Conservation (phyloP, 2,113 vertebrate genomes). For the Lipophrys pholis region DNA sequence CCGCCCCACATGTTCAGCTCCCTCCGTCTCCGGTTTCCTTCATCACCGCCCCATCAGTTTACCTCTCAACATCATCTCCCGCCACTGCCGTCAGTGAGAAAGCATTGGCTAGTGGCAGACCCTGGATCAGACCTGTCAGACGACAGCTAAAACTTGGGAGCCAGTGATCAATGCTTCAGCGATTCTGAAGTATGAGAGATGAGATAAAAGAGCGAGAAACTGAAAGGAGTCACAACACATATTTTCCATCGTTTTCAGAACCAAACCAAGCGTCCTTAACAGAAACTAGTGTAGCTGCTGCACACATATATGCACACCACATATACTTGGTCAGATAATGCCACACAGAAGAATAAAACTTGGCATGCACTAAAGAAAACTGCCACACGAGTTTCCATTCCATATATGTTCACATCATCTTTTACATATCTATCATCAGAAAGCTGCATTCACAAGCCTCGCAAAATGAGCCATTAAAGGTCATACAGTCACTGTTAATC, state of each 20-base stretch:
- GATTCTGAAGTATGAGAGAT: conserved; percentile 5
- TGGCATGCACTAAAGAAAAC: not conserved
- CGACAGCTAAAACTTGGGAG: not conserved
- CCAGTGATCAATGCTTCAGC: not conserved
- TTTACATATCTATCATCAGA: not conserved
- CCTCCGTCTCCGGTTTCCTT: conserved; percentile 16
- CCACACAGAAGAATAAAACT: not conserved
- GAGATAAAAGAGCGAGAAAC: conserved; percentile 17
- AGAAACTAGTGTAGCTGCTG: not conserved
- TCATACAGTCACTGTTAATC: not conserved
- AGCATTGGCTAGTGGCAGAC: not conserved
- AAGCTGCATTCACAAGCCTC: not conserved
- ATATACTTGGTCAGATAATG: not conserved
- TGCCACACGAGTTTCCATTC: not conserved
- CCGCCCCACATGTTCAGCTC: conserved; percentile 11
- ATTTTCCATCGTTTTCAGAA: conserved; percentile 25
- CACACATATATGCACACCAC: not conserved
- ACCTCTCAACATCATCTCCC: conserved; percentile 9
- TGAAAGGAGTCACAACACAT: conserved; percentile 1
- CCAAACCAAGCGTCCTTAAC: not conserved
- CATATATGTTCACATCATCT: not conserved
- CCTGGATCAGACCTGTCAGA: not conserved
- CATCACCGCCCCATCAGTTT: conserved; percentile 5
- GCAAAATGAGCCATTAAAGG: not conserved
- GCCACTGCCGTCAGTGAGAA: not conserved